Evolutionary conservation across 2,113 vertebrate genomes (phyloP).

Genomic region (Antigone vipio): DNA sequence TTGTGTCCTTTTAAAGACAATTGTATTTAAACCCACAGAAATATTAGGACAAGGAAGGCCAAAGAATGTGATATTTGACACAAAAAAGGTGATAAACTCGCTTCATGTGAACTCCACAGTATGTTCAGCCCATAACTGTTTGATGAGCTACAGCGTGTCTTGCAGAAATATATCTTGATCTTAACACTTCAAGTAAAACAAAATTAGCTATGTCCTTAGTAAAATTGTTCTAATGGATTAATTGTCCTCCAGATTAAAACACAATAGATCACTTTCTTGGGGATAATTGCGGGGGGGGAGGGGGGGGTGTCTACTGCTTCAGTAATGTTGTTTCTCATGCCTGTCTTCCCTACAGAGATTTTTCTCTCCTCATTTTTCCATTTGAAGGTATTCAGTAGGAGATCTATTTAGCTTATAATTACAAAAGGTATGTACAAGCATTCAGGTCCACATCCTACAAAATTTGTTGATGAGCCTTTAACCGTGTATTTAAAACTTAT

Average conservation of each 20-base stretch:
- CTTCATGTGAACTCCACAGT: not conserved
- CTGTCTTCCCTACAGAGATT: not conserved
- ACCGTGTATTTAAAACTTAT: not conserved
- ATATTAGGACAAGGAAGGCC: not conserved
- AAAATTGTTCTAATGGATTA: not conserved
- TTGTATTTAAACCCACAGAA: not conserved
- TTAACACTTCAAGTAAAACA: not conserved
- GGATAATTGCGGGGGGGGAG: not conserved
- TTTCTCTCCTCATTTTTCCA: not conserved
- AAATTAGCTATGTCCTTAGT: not conserved
- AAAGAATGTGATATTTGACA: not conserved
- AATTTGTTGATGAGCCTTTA: not conserved
- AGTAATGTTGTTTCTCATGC: not conserved
- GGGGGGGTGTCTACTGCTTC: rapidly evolving
- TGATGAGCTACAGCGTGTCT: not conserved
- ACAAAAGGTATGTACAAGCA: not conserved
- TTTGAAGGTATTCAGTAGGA: not conserved
- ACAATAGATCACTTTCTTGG: not conserved
- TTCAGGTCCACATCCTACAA: not conserved
- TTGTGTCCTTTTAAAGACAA: not conserved
- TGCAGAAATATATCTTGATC: not conserved
- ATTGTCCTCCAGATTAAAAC: not conserved
- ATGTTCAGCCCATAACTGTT: not conserved
- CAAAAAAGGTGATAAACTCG: not conserved
- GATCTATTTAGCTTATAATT: not conserved